Percentiles rank a stretch among this genome's conserved stretches.
These are phyloP conservation scores for Myiagra hebetior DNA, from an alignment of 2,113 vertebrate genomes.

Conservation along the genomic window DNA sequence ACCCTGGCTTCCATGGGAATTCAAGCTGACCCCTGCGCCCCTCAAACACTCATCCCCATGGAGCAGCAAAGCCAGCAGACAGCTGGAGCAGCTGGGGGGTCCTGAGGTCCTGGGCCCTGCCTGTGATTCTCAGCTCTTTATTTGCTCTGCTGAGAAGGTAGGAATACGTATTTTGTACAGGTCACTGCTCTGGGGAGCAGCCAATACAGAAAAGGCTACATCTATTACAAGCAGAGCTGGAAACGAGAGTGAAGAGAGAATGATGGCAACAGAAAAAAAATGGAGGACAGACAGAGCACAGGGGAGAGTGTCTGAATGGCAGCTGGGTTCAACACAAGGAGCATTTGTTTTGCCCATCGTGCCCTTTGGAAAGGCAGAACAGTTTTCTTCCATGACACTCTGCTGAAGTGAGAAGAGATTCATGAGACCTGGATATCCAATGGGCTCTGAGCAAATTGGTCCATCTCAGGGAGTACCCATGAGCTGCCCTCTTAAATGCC, in stretches of 20 bases:
- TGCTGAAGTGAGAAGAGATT: not conserved
- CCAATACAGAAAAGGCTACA: not conserved
- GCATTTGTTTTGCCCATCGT: not conserved
- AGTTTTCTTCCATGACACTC: not conserved
- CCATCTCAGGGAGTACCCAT: not conserved
- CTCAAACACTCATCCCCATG: accelerated
- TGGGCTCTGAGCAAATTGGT: accelerated
- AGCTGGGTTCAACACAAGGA: not conserved
- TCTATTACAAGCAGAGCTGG: not conserved
- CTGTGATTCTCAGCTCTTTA: not conserved
- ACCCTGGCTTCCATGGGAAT: not conserved
- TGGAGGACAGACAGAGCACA: not conserved
- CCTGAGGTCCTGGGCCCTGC: accelerated
- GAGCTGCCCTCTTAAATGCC: not conserved
- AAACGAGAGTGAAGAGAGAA: not conserved
- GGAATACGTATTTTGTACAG: not conserved
- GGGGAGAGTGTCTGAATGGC: not conserved
- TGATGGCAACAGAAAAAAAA: not conserved
- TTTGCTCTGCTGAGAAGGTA: not conserved
- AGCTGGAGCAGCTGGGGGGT: not conserved
- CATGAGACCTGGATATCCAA: not conserved
- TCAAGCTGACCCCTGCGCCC: not conserved
- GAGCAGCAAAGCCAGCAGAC: not conserved
- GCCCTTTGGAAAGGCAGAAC: not conserved
- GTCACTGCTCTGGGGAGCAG: not conserved